Evolutionary conservation across 2,113 vertebrate species (phyloP), one percentile per base, ranked within the genome.

Genomic region (Boleophthalmus pectinirostris): DNA sequence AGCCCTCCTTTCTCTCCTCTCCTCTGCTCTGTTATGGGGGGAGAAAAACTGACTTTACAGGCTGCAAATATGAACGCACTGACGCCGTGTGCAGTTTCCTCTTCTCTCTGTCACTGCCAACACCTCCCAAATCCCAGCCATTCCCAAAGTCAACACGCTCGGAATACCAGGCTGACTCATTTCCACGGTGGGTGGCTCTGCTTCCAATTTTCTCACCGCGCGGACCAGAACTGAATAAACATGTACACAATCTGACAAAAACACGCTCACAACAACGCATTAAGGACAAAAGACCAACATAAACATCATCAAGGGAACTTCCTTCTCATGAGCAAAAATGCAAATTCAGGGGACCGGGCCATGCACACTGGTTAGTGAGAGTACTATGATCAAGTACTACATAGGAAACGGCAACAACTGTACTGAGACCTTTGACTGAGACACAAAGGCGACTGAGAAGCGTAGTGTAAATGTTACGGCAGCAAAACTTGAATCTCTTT

Each of bases 201-300:
- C 90, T 94, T 93, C 90, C 90, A 92, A 93, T 93, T 92, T 92
- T 92, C 88, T 91, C 92, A 90, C 90, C 85, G 81, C 85, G 78
- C 82, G n/a, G 51, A 82, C 77, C 60, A 81, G 83, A 81, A 74
- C 73, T 80, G 74, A 73, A 76, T 75, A 73, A 75, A 75, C 75
- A 82, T 82, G 71, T 88, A 81, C 88, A 83, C 77, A 85, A 88
- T 78, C 69, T 43, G 60, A 80, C 75, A 77, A 69, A 77, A 75
- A 85, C 51, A 68, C 74, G 77, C 56, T 74, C 69, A 78, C 72
- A 70, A 73, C 80, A 78, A 75, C 60, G 67, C 20, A 16, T 43
- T 43, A 43, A 56, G 67, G 63, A 25, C 14, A 64, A 43, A 18
- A 60, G 20, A 53, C 6, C 25, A 9, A 14, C 24, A 13, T 33